Evolutionary conservation across 1,140 invertebrate genomes (phyloP), one percentile per base, ranked within the genome.

Genomic region (Panulirus ornatus): DNA sequence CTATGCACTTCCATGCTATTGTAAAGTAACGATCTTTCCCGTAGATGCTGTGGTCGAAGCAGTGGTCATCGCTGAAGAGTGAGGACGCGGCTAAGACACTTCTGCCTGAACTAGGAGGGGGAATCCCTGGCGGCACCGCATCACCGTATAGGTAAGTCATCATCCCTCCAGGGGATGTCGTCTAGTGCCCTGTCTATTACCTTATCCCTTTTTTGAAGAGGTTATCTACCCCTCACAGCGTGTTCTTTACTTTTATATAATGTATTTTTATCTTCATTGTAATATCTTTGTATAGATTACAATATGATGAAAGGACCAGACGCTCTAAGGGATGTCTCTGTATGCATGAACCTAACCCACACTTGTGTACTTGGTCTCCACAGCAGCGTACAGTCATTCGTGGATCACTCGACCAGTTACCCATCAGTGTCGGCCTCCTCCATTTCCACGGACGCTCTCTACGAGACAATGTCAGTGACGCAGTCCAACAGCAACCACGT

Each of bases 391-490:
- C 94, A 94, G 84, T 96, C 96, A 93, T 92, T 92, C 63, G 92
- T 92, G 70, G 91, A 88, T 82, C 95, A 96, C 92, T 95, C 92
- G 42, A 91, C 94, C 91, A 95, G 95, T 91, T 96, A 96, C 93
- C 93, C 95, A 88, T 94, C 94, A 79, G 95, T 94, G 92, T 94
- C 95, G 91, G 95, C 95, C 91, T 95, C 96, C 42, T 94, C 94
- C 8, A 93, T 95, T 38, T 79, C 92, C 42, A 92, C 91, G 42
- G 92, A 93, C 81, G 96, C 96, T 93, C 94, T 97, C 51, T 97
- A 97, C 93, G 96, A 97, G 93, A 95, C 94, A 92, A 96, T 96
- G 93, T 96, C 96, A 44, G 97, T 97, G 95, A 96, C 96, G 91
- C 96, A 96, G 93, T 94, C 96, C 90, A 96, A 96, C 93, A 95